Evolutionary conservation across 2,113 vertebrate genomes (phyloP), one percentile per base, ranked within the genome.

Genomic region (Microtus oregoni): DNA sequence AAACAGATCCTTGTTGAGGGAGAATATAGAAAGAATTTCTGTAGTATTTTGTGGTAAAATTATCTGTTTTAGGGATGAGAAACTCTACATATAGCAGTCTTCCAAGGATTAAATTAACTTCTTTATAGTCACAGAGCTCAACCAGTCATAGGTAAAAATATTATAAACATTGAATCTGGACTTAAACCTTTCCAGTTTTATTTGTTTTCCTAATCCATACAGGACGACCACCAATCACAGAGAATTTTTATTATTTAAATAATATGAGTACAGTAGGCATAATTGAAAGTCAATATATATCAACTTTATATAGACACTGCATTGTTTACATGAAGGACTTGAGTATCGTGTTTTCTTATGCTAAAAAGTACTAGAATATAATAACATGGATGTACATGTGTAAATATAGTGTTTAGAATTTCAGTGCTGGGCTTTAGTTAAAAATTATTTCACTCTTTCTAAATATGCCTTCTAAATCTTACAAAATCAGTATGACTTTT

Each of bases 401-500:
- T 78, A 92, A 91, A 83, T 0, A 77, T 26, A 85, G 17, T 75
- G 78, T 38, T 89, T 72, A 79, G n/a, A 7, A 32, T 92, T 96
- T 77, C 9, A 41, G 11, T 14, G 15, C 4, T 14, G 6, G 41
- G 35, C 1, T 38, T 58, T 82, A n/a, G 20, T 72, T 85, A 30
- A 72, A 85, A 95, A 82, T 78, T 2, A 30, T 22, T 11, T 77
- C 30, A 4, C 4, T 88, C 2, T 87, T 10, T 87, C 9, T 58
- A 11, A 1, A 3, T 82, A 81, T 20, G 68, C 1, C 78, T 86
- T 30, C 32, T 75, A 72, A 94, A 89, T 76, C 73, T 8, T 89
- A 47, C 19, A 90, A 91, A 96, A 94, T 88, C 6, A 81, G 50
- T 85, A 52, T 14, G 47, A 87, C 32, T 91, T 87, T 30, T 92